Conservation (phyloP, 1,140 invertebrate genomes). For the Andrena cerasifolii region DNA sequence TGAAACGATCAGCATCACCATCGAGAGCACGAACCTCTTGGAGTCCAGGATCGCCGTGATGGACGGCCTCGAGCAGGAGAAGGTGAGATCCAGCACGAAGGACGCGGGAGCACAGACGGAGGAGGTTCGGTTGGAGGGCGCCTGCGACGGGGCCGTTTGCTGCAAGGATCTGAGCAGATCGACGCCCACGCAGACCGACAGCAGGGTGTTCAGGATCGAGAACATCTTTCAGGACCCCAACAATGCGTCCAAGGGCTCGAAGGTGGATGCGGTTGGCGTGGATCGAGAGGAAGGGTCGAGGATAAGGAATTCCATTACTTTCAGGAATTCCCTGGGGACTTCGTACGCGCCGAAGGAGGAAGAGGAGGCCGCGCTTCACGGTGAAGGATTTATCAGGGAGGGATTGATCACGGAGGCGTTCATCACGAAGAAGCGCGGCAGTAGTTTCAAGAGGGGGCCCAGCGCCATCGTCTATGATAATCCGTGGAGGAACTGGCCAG, state of each 20-base stretch:
- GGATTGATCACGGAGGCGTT: conserved; percentile 56
- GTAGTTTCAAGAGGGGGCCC: neutral
- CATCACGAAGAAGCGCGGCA: conserved; percentile 39
- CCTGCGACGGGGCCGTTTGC: neutral
- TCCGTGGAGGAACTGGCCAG: conserved; percentile 41
- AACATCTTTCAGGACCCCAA: conserved; percentile 74
- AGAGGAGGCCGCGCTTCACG: neutral
- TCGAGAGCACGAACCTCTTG: conserved; percentile 69
- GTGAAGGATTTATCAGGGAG: conserved; percentile 27
- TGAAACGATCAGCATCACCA: conserved; percentile 74
- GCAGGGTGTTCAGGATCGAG: conserved; percentile 71
- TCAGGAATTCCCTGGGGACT: conserved; percentile 71
- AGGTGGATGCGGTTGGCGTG: conserved; percentile 15
- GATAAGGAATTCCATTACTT: conserved; percentile 62
- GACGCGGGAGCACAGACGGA: conserved; percentile 71
- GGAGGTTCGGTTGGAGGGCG: conserved; percentile 9
- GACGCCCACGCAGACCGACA: conserved; percentile 60
- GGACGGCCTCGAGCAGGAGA: conserved; percentile 56
- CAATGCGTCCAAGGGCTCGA: conserved; percentile 17
- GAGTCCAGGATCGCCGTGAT: conserved; percentile 72
- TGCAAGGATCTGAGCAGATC: conserved; percentile 28
- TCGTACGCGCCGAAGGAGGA: conserved; percentile 49
- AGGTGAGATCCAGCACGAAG: neutral
- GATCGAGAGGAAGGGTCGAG: conserved; percentile 32
- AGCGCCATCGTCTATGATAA: neutral